Percentiles rank a stretch among this genome's conserved stretches.
phyloP scores from a whole-genome alignment of 2,113 vertebrate genomes.

The Tenrec ecaudatus region DNA sequence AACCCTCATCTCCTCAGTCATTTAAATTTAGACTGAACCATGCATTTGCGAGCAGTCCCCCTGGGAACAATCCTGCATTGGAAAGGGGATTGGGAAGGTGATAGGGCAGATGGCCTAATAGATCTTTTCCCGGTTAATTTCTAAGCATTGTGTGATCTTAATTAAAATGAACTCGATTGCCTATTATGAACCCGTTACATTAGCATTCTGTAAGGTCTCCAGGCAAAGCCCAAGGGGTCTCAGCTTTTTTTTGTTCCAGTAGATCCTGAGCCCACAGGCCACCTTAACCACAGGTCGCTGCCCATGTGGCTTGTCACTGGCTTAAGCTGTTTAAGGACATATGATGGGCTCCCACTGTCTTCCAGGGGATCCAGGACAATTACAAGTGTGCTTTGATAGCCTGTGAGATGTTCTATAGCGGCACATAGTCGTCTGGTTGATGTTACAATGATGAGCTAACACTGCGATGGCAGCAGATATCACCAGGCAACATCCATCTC shows the following conservation, averaged over 20 bases:
- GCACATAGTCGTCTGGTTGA: background rate
- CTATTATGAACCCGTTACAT: constrained; percentile 59
- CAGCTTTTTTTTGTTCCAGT: constrained; percentile 7
- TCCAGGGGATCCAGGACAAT: background rate
- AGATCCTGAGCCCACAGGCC: background rate
- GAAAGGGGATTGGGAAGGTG: constrained; percentile 39
- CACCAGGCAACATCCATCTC: background rate
- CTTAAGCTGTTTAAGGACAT: constrained; percentile 7
- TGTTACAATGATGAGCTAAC: background rate
- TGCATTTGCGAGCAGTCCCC: constrained; percentile 47
- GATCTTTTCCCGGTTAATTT: constrained; percentile 62
- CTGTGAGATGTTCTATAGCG: background rate
- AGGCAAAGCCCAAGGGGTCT: background rate
- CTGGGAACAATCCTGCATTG: constrained; percentile 51
- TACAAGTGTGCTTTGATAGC: background rate
- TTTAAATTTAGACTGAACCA: constrained; percentile 72
- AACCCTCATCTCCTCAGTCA: constrained; percentile 52
- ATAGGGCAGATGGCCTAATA: constrained; percentile 64
- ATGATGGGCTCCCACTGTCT: background rate
- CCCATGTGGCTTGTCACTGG: background rate
- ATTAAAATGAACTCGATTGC: constrained; percentile 75
- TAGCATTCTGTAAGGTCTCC: constrained; percentile 50
- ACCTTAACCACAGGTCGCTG: background rate
- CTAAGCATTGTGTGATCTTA: constrained; percentile 58
- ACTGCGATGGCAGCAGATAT: background rate